Evolutionary conservation across 2,888 invertebrate genomes (phyloP), one percentile per base, ranked within the genome.

Genomic region (Drepana falcataria): DNA sequence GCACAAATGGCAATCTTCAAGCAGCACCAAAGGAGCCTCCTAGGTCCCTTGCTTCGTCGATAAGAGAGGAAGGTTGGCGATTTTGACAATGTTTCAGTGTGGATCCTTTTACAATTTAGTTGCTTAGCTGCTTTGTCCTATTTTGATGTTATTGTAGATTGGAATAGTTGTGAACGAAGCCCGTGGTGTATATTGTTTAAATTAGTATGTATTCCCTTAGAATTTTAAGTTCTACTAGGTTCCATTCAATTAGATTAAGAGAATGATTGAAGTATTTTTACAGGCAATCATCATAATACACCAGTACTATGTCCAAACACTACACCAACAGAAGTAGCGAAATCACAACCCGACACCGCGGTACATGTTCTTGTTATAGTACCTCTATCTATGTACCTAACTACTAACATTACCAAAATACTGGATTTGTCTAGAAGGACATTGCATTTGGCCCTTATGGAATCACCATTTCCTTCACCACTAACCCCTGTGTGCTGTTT

Each of bases 1-100:
- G 87, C 86, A 87, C 86, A 75, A 75, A 80, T 75, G 81, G 81
- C 77, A 69, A 69, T 81, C 86, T 84, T 78, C 87, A 86, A 78
- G 86, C 85, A 82, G 83, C 85, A 85, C 85, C 57, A 64, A 58
- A 65, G 85, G 85, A 83, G 79, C 75, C 84, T 78, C 73, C 76
- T 89, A 87, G 81, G 83, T 89, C 80, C 83, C 76, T 76, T 75
- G 80, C 81, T 79, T 82, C 85, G 71, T 75, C 79, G 74, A 73
- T 72, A 73, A 78, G 69, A 73, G 73, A 40, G 51, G 74, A 88
- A 89, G 89, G 89, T 89, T 88, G 81, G 87, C 80, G 79, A 59
- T 65, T 70, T 69, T 71, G 65, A 72, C 66, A 71, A 73, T 79
- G 69, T 75, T 59, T 77, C 69, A 75, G 73, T 77, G 74, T 69